These are phyloP conservation scores for Paramormyrops hopkinsi DNA, from an alignment of 2,797 vertebrate species.

Conservation along the genomic window DNA sequence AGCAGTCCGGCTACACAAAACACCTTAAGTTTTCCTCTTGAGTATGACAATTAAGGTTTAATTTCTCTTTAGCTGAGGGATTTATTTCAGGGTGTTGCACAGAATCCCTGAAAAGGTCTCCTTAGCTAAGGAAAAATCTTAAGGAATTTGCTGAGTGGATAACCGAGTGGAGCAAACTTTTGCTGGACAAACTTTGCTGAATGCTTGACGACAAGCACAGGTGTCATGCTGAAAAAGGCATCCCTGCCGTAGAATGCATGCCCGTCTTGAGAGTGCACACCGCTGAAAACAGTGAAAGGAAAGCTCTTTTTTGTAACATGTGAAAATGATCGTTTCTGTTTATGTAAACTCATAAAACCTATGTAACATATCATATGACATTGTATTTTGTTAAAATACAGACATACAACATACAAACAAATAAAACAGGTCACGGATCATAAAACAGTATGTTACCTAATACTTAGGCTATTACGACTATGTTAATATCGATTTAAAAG, in stretches of 20 bases:
- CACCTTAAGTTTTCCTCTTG: background rate
- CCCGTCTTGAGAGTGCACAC: background rate
- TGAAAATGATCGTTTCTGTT: background rate
- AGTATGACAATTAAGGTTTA: background rate
- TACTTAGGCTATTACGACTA: background rate
- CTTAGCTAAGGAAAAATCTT: background rate
- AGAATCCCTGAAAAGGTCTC: background rate
- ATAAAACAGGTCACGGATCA: background rate
- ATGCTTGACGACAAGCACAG: background rate
- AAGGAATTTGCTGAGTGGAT: background rate
- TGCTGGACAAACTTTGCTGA: background rate
- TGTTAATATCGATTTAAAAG: background rate
- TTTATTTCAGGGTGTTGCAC: background rate
- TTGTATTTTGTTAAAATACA: background rate
- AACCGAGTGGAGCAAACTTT: background rate
- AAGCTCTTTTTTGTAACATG: background rate
- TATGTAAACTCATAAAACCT: background rate
- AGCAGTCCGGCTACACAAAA: background rate
- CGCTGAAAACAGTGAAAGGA: background rate
- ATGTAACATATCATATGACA: background rate
- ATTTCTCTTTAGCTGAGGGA: background rate
- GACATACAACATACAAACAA: background rate
- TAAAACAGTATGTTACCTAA: background rate
- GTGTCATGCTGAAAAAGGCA: too few relatives aligned
- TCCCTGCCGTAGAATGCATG: background rate